Evolutionary conservation across 2,888 invertebrate genomes (phyloP).

Genomic region (Hylaea fasciaria): DNA sequence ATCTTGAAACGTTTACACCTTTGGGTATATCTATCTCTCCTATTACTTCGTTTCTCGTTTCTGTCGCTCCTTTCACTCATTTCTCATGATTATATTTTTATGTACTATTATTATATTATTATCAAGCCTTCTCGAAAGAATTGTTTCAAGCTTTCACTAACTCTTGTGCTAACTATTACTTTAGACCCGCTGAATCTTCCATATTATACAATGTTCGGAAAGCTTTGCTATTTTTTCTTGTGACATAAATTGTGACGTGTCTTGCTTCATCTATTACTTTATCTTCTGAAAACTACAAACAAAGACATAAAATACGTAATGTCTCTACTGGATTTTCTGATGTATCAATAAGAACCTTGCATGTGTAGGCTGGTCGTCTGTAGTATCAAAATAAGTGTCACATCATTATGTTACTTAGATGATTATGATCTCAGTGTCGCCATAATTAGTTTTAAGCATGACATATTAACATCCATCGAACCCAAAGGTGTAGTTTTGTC

Average conservation of each 20-base stretch:
- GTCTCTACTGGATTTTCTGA: background rate
- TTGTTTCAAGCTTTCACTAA: conserved; percentile 39
- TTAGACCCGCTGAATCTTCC: conserved; percentile 47
- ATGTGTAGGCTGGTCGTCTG: conserved; percentile 26
- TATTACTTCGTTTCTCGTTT: conserved; percentile 39
- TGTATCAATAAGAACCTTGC: conserved; percentile 20
- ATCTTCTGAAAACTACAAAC: conserved; percentile 20
- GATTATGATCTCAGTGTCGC: conserved; percentile 53
- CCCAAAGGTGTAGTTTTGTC: conserved; percentile 79
- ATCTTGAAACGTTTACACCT: conserved; percentile 69
- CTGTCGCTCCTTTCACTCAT: conserved; percentile 57
- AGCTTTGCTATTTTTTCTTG: conserved; percentile 41
- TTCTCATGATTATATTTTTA: conserved; percentile 69
- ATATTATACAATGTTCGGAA: conserved; percentile 44
- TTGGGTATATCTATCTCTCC: conserved; percentile 66
- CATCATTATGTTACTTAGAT: conserved; percentile 36
- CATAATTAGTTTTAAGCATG: conserved; percentile 59
- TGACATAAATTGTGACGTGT: conserved; percentile 39
- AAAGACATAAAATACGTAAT: background rate
- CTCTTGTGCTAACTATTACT: conserved; percentile 46
- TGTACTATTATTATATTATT: conserved; percentile 34
- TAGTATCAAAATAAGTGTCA: conserved; percentile 35
- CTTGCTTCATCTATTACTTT: conserved; percentile 38
- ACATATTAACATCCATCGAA: conserved; percentile 50
- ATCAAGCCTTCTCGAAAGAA: conserved; percentile 27